Conservation (phyloP, 2,113 vertebrate genomes). For the Laticauda colubrina region DNA sequence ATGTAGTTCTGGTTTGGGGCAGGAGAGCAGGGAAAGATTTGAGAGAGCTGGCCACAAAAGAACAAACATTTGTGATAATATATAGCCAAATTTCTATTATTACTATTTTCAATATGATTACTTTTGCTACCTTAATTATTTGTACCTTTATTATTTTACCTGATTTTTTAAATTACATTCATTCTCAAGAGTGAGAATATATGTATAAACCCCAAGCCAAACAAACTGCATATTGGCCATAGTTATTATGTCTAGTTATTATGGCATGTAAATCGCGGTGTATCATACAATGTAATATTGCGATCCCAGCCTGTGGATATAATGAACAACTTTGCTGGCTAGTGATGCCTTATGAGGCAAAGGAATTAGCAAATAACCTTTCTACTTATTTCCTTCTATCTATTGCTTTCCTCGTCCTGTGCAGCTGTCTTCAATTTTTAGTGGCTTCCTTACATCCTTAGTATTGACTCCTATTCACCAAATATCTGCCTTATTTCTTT, state of each 20-base stretch:
- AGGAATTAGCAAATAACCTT: neutral
- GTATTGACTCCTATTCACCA: neutral
- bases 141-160: neutral
- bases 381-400: neutral
- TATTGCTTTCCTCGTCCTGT: neutral
- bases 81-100: neutral
- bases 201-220: neutral
- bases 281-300: neutral
- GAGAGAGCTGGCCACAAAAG: neutral
- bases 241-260: neutral
- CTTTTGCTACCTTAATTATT: neutral
- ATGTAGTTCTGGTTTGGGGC: neutral
- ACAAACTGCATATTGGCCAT: neutral
- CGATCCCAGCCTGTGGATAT: neutral
- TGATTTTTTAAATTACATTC: neutral
- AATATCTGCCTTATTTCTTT: neutral
- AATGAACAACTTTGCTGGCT: neutral
- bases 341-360: neutral
- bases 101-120: neutral
- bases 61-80: neutral
- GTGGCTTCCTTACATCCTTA: neutral
- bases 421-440: neutral
- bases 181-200: neutral
- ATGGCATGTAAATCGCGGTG: neutral
- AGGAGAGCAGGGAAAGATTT: neutral